Conservation (phyloP, 2,797 vertebrate genomes). For the Linurgus olivaceus region DNA sequence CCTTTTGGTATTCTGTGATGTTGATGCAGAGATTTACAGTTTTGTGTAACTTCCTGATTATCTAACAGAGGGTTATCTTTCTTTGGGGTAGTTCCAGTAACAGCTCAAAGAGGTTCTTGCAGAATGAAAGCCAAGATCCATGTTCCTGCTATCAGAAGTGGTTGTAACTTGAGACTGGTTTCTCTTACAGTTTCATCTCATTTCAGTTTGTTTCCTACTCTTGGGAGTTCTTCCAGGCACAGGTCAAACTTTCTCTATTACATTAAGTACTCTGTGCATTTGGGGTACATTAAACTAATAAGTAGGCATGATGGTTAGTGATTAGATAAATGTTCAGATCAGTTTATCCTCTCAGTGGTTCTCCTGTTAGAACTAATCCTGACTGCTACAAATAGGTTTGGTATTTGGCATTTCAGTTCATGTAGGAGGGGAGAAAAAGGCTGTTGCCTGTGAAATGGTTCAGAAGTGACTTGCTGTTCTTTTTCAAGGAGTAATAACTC, state of each 20-base stretch:
- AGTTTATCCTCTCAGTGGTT: not conserved
- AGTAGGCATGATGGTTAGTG: not conserved
- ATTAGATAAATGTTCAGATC: not conserved
- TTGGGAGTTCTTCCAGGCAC: not conserved
- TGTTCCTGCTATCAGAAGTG: not conserved
- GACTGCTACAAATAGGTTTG: conserved; percentile 47
- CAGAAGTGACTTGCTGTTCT: conserved; percentile 41
- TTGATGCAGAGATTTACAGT: not conserved
- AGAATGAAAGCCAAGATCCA: not conserved
- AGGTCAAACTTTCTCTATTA: not conserved
- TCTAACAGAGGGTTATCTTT: not conserved
- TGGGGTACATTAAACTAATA: not conserved
- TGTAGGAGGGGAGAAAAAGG: conserved; percentile 32
- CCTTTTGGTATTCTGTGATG: not conserved
- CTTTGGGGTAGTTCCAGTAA: not conserved
- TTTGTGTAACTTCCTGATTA: not conserved
- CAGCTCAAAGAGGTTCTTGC: not conserved
- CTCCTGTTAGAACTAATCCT: not conserved
- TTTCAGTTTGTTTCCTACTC: not conserved
- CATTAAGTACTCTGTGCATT: not conserved
- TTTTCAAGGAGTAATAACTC: conserved; percentile 31
- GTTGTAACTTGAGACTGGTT: not conserved
- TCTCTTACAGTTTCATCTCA: not conserved
- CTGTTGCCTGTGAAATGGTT: conserved; percentile 10
- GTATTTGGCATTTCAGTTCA: conserved; percentile 55